Conservation (phyloP, 2,888 invertebrate species). For the Chaitophorus viminalis region DNA sequence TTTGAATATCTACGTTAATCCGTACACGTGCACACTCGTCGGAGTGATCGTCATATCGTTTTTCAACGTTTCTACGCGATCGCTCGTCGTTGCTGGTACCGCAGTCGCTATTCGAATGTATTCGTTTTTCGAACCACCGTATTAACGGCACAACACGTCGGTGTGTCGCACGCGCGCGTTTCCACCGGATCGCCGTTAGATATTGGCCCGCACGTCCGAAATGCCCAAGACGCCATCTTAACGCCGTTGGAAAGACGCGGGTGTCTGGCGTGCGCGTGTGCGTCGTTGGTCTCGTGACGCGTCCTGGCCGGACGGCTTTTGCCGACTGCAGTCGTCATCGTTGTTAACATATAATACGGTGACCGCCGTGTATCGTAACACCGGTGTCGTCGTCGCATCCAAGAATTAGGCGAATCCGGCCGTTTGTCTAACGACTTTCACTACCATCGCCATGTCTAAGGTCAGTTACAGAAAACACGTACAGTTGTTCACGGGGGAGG, state of each 20-base stretch:
- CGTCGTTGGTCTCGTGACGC: neutral
- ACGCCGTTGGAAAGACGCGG: neutral
- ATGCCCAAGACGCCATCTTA: slow-evolving; percentile 48
- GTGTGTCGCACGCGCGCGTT: too few species aligned
- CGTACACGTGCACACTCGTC: neutral
- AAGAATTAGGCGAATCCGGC: neutral
- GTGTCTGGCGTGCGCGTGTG: neutral
- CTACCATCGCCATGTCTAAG: slow-evolving; percentile 49
- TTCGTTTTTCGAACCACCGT: neutral
- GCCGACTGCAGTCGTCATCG: slow-evolving; percentile 9
- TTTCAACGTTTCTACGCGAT: neutral
- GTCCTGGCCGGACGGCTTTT: slow-evolving; percentile 7
- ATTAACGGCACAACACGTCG: too few species aligned
- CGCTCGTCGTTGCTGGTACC: neutral
- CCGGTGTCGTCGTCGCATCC: neutral
- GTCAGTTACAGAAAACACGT: slow-evolving; percentile 25
- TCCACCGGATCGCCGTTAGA: too few species aligned
- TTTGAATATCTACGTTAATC: neutral
- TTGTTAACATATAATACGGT: neutral
- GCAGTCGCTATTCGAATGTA: neutral
- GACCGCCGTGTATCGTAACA: neutral
- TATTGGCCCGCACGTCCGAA: neutral
- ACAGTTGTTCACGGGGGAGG: too few species aligned
- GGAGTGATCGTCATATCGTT: neutral
- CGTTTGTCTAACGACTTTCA: neutral